phyloP scores from a whole-genome alignment of 2,888 invertebrate species.

The Eucera pruinosa region DNA sequence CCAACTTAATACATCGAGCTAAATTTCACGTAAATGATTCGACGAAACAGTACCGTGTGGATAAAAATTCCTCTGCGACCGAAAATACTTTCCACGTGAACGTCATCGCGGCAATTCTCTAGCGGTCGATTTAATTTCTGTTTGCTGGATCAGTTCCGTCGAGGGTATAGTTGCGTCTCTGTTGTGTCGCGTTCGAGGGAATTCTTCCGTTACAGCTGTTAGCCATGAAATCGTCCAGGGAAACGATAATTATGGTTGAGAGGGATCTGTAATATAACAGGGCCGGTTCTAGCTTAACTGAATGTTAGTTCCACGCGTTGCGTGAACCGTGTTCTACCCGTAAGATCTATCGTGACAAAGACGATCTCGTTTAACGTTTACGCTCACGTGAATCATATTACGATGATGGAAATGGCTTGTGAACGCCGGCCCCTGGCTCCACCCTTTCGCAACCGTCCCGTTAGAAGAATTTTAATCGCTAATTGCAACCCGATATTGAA shows the following conservation, averaged over 20 bases:
- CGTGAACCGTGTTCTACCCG: conserved; percentile 7
- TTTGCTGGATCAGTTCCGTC: not conserved
- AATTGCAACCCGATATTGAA: not conserved
- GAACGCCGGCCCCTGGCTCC: not conserved
- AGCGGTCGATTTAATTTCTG: conserved; percentile 21
- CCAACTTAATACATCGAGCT: not conserved
- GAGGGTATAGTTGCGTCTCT: not conserved
- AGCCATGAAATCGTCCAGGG: conserved; percentile 6
- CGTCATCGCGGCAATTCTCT: not conserved
- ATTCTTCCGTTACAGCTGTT: conserved; percentile 12
- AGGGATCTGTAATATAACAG: not conserved
- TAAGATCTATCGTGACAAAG: conserved; percentile 28
- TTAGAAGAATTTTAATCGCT: conserved; percentile 15
- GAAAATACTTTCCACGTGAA: not conserved
- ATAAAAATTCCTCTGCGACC: not conserved
- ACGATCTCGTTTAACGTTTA: conserved; percentile 22
- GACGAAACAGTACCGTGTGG: not conserved
- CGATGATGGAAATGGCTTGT: conserved; percentile 5
- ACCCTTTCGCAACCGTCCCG: not conserved
- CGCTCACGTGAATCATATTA: conserved; percentile 22
- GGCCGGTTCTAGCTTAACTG: conserved; percentile 13
- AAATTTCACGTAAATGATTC: not conserved
- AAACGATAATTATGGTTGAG: conserved; percentile 8
- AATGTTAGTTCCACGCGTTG: conserved; percentile 29
- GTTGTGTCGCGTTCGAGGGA: not conserved